These are phyloP conservation scores for Rhagoletis pomonella DNA, from an alignment of 1,140 invertebrate species.

Conservation along the genomic window DNA sequence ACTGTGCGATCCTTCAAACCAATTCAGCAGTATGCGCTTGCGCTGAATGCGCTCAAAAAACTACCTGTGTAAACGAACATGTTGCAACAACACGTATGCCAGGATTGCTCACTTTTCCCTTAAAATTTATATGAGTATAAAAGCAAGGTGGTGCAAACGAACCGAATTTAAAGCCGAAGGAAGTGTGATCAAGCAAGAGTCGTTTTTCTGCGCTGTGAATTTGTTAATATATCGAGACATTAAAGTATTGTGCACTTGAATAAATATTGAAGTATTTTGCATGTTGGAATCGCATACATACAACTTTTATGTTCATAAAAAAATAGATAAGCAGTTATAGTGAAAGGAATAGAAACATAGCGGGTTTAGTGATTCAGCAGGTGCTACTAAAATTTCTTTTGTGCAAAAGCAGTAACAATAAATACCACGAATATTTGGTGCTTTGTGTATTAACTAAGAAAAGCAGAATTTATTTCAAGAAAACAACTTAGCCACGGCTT, in stretches of 20 bases:
- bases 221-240: background rate
- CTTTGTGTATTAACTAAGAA: background rate
- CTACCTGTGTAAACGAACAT: slow-evolving; percentile 26
- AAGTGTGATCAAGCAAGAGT: background rate
- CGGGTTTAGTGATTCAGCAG: background rate
- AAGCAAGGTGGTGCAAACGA: background rate
- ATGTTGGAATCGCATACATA: background rate
- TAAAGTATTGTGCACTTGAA: background rate
- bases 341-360: background rate
- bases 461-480: slow-evolving; percentile 31
- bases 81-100: slow-evolving; percentile 30
- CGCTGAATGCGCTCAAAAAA: background rate
- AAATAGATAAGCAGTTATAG: background rate
- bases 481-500: slow-evolving; percentile 44
- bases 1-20: background rate
- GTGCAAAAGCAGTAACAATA: background rate
- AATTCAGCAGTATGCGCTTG: slow-evolving; percentile 29
- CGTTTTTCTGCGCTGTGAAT: background rate
- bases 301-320: background rate
- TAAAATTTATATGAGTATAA: background rate
- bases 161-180: background rate
- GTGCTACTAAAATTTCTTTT: background rate
- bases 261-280: background rate
- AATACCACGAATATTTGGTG: too few species aligned
- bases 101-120: background rate